phyloP scores from a whole-genome alignment of 2,888 invertebrate genomes.

The Drosophila greeni region DNA sequence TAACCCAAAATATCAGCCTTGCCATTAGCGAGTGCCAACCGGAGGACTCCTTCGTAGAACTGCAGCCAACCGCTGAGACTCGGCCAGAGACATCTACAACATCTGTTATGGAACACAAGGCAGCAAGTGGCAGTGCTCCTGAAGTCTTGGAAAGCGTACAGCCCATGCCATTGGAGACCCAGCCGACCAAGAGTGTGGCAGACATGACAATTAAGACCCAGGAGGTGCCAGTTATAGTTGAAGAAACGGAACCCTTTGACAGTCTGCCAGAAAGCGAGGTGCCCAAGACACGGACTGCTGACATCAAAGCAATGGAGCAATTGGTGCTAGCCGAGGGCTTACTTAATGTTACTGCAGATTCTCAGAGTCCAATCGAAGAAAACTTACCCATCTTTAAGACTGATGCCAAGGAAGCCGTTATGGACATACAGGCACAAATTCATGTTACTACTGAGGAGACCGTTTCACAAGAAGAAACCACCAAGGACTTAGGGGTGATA shows the following conservation, averaged over 20 bases:
- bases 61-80: constrained; percentile 9
- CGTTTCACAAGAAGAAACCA: constrained; percentile 59
- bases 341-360: constrained; percentile 82
- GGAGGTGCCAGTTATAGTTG: constrained; percentile 76
- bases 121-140: constrained; percentile 67
- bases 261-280: constrained; percentile 35
- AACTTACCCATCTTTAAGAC: constrained; percentile 76
- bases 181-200: constrained; percentile 76
- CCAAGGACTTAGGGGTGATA: constrained; percentile 15
- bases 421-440: constrained; percentile 83
- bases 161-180: constrained; percentile 77
- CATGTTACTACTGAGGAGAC: constrained; percentile 81
- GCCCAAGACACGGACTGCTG: constrained; percentile 20
- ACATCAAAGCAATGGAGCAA: constrained; percentile 75
- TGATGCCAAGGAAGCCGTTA: constrained; percentile 81
- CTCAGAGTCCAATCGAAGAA: constrained; percentile 84
- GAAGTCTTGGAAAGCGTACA: constrained; percentile 61
- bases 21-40: constrained; percentile 54
- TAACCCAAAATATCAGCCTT: constrained; percentile 80
- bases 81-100: constrained; percentile 81
- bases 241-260: constrained; percentile 55
- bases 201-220: constrained; percentile 64
- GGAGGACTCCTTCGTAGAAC: constrained; percentile 46
- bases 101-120: constrained; percentile 80
- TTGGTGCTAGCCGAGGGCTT: constrained; percentile 81